Percentiles rank a stretch among this genome's conserved stretches.
phyloP scores from a whole-genome alignment of 2,888 invertebrate genomes.

The Ptycholaimellus sp. region DNA sequence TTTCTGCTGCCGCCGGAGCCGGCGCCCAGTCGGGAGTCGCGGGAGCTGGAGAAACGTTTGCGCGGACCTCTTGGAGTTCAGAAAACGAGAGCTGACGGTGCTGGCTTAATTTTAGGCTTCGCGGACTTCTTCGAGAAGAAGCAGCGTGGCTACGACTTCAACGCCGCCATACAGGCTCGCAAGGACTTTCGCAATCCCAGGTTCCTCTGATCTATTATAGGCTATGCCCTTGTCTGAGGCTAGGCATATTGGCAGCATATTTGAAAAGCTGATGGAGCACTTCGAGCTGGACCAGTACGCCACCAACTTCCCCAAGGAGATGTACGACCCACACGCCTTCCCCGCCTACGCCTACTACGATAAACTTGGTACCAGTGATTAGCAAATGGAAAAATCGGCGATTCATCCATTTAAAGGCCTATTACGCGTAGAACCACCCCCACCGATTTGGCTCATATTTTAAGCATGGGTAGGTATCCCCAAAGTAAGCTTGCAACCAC shows the following conservation, averaged over 20 bases:
- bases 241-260: constrained; percentile 42
- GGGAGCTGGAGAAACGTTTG: too few species aligned
- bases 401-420: too few species aligned
- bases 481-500: too few species aligned
- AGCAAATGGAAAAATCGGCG: too few species aligned
- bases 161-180: constrained; percentile 58
- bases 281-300: constrained; percentile 85
- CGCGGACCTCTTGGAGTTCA: too few species aligned
- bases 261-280: constrained; percentile 77
- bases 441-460: too few species aligned
- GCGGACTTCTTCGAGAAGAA: constrained; percentile 34
- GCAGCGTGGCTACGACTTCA: constrained; percentile 58
- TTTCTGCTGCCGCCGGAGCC: background rate
- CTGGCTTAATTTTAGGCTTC: too few species aligned
- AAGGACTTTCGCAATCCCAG: constrained; percentile 83
- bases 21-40: background rate
- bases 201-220: constrained; percentile 11
- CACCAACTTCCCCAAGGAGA: constrained; percentile 66
- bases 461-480: too few species aligned
- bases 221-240: background rate
- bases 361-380: too few species aligned
- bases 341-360: too few species aligned
- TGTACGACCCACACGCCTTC: constrained; percentile 77
- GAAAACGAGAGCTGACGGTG: too few species aligned
- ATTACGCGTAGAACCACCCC: too few species aligned